Conservation (phyloP, 2,888 invertebrate species). For the Nomada ruficornis region DNA sequence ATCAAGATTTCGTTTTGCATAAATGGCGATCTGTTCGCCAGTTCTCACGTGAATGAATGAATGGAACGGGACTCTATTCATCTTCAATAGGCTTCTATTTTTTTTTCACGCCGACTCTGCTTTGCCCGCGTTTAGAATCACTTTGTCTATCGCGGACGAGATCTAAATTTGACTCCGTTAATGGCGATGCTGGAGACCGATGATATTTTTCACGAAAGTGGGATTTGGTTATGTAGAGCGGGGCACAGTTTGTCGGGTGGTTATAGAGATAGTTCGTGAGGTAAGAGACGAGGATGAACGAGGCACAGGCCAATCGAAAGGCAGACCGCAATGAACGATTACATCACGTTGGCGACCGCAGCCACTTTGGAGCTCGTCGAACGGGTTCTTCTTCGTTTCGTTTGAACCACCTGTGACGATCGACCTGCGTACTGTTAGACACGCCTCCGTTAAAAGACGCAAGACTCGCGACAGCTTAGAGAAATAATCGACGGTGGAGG, state of each 20-base stretch:
- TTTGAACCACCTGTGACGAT: constrained; percentile 69
- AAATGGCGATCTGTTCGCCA: constrained; percentile 36
- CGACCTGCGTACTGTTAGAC: constrained; percentile 53
- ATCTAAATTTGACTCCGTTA: neutral
- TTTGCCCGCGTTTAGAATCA: constrained; percentile 26
- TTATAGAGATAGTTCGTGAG: constrained; percentile 1
- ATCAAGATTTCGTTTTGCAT: constrained; percentile 12
- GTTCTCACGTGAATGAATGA: constrained; percentile 44
- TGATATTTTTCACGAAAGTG: neutral
- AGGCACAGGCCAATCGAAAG: constrained; percentile 56
- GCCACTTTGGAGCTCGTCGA: constrained; percentile 72
- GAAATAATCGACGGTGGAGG: neutral
- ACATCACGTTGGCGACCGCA: constrained; percentile 70
- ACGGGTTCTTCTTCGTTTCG: constrained; percentile 70
- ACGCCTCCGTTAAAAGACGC: constrained; percentile 66
- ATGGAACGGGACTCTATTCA: constrained; percentile 41
- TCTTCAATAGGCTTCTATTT: constrained; percentile 5
- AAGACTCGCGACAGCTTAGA: constrained; percentile 53
- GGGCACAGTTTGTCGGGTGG: neutral
- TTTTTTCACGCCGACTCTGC: constrained; percentile 16
- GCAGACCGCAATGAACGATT: constrained; percentile 67
- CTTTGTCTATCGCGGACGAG: neutral
- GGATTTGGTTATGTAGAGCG: neutral
- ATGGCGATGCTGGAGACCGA: neutral
- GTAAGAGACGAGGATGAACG: neutral